A percentile compares a stretch with the other conserved stretches of the same genome.
Conservation (phyloP, 2,888 invertebrate genomes). For the Uloborus plumipes region DNA sequence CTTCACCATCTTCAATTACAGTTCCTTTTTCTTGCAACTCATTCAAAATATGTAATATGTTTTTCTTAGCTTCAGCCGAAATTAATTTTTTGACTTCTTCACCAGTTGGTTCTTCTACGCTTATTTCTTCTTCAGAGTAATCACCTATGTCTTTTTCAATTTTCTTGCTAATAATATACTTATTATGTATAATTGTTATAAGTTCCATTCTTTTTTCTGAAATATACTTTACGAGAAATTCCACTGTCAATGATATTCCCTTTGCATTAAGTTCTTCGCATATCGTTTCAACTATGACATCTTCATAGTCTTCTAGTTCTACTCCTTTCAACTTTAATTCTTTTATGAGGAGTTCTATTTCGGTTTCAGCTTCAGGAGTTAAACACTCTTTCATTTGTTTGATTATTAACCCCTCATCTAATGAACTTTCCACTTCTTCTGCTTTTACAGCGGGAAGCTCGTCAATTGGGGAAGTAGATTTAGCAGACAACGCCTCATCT, state of each 20-base stretch:
- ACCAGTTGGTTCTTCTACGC: neutral
- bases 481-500: neutral
- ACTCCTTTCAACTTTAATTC: constrained; percentile 1
- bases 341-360: neutral
- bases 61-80: neutral
- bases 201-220: constrained; percentile 40
- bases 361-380: constrained; percentile 12
- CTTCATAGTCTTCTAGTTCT: constrained; percentile 5
- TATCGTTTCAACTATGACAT: constrained; percentile 9
- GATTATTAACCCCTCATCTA: no score
- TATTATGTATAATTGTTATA: constrained; percentile 22
- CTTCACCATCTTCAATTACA: neutral
- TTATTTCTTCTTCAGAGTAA: neutral
- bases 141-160: neutral
- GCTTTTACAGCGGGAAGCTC: neutral
- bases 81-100: neutral
- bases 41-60: neutral
- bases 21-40: neutral
- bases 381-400: neutral
- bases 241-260: constrained; percentile 1
- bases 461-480: neutral
- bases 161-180: neutral
- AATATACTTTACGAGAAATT: constrained; percentile 34
- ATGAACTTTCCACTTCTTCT: neutral
- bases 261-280: constrained; percentile 22